Evolutionary conservation across 2,888 invertebrate species (phyloP).

Genomic region (Ligdia adustata): DNA sequence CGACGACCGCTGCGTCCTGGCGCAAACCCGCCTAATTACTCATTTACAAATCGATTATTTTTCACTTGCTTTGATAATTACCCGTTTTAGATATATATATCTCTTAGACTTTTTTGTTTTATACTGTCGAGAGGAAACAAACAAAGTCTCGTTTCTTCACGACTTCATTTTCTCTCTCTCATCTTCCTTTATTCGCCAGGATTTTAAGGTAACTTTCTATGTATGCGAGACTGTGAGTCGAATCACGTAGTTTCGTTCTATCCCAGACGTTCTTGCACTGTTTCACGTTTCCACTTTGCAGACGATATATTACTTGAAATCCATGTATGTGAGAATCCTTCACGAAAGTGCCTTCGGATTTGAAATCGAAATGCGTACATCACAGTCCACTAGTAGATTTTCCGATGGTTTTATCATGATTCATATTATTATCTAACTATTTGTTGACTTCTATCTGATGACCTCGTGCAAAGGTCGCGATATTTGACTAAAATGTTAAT

Average conservation of each 20-base stretch:
- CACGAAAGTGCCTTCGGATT: not conserved
- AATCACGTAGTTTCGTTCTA: conserved; percentile 9
- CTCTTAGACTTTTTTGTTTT: conserved; percentile 13
- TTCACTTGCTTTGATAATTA: conserved; percentile 11
- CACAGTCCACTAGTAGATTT: not conserved
- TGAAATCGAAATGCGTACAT: not conserved
- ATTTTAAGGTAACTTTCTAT: not conserved
- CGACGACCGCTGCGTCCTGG: conserved; percentile 56
- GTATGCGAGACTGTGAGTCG: not conserved
- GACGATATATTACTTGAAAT: conserved; percentile 1
- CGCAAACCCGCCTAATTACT: conserved; percentile 53
- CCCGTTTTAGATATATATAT: no score
- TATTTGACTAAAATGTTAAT: conserved; percentile 60
- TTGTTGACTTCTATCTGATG: conserved; percentile 37
- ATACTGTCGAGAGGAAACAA: no score
- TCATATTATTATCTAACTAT: conserved; percentile 34
- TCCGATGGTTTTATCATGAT: conserved; percentile 20
- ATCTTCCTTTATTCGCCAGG: no score
- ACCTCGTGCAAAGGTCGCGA: conserved; percentile 54
- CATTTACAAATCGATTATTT: conserved; percentile 28
- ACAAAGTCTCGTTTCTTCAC: no score
- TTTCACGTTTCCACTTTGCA: conserved; percentile 7
- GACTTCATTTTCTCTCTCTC: no score
- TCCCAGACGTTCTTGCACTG: conserved; percentile 9
- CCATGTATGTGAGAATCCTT: not conserved